These are phyloP conservation scores for Maccullochella peelii DNA, from an alignment of 2,113 vertebrate species.

Conservation along the genomic window DNA sequence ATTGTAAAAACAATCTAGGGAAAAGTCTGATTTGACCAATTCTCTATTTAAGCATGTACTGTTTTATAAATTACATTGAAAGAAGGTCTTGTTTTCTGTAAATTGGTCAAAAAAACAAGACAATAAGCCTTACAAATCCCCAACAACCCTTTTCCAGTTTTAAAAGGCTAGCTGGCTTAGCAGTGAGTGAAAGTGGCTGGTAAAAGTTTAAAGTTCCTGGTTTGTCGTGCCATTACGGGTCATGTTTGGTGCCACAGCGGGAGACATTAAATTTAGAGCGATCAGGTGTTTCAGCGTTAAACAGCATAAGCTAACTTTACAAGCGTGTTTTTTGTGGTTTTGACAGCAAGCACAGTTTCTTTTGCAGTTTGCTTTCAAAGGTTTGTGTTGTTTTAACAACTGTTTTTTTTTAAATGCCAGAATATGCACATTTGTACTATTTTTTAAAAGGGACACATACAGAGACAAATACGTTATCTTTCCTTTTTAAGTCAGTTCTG, in stretches of 20 bases:
- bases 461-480: background rate
- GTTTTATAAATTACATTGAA: background rate
- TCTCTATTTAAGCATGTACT: background rate
- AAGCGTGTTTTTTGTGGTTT: background rate
- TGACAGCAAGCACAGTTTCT: background rate
- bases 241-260: conserved; percentile 32
- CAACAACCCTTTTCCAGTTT: background rate
- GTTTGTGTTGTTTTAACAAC: background rate
- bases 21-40: background rate
- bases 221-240: conserved; percentile 26
- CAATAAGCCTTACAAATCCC: background rate
- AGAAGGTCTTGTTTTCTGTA: background rate
- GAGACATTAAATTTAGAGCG: background rate
- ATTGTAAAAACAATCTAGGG: background rate
- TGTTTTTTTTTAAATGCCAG: conserved; percentile 19
- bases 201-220: background rate
- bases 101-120: background rate
- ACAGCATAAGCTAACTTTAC: conserved; percentile 16
- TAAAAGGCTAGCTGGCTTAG: background rate
- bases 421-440: conserved; percentile 43
- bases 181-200: background rate
- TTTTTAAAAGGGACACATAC: conserved; percentile 10
- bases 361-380: conserved; percentile 9
- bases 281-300: background rate
- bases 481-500: background rate